Percentiles rank a stretch among this genome's conserved stretches.
phyloP scores from a whole-genome alignment of 2,113 vertebrate species.

The Syngnathus floridae region DNA sequence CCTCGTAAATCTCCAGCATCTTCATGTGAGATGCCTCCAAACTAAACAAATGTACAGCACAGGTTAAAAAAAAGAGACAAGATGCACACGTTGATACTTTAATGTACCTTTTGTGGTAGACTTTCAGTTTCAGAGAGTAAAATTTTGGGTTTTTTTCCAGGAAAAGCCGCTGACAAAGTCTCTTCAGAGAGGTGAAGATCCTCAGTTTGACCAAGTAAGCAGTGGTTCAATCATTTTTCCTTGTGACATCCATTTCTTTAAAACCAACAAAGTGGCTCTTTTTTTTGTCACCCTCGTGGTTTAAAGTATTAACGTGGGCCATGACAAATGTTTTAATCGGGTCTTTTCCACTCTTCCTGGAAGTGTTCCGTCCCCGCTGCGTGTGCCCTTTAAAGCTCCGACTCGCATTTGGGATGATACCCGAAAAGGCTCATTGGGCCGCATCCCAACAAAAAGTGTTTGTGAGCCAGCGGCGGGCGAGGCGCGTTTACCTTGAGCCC shows the following conservation, averaged over 20 bases:
- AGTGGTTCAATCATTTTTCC: not conserved
- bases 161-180: constrained; percentile 96
- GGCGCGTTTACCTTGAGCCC: constrained; percentile 62
- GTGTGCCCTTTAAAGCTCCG: not conserved
- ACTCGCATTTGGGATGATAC: not conserved
- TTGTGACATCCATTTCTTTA: not conserved
- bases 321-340: not conserved
- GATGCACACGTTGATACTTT: not conserved
- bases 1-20: no score
- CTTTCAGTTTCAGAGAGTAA: not conserved
- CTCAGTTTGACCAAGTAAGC: constrained; percentile 96
- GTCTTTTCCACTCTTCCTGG: not conserved
- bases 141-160: constrained; percentile 52
- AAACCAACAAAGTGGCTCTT: no score
- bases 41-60: not conserved
- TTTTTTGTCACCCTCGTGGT: not conserved
- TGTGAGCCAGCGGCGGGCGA: constrained; percentile 59
- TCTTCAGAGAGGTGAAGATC: constrained; percentile 92
- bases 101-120: not conserved
- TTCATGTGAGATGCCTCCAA: no score
- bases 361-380: not conserved
- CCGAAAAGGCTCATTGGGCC: constrained; percentile 51
- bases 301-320: not conserved
- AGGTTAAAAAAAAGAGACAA: not conserved
- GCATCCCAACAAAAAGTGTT: constrained; percentile 54